These are phyloP conservation scores for Zoanthus sansibaricus DNA, from an alignment of 92 coral and sea anemone species.

Conservation along the genomic window DNA sequence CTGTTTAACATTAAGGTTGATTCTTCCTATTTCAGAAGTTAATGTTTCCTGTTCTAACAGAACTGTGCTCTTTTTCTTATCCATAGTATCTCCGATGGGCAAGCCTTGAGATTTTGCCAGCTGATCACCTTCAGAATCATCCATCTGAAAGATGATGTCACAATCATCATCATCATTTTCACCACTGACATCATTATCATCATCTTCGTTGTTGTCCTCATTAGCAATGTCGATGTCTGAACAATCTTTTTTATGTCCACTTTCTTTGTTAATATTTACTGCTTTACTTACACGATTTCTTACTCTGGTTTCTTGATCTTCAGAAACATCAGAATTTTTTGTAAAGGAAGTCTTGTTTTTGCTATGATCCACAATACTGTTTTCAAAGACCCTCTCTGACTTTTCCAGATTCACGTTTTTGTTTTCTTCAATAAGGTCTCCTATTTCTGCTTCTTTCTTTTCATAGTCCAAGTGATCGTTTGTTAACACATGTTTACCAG, in stretches of 20 bases:
- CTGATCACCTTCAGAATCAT: conserved; percentile 25
- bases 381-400: background rate
- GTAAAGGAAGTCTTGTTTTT: background rate
- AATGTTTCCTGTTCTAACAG: background rate
- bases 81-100: background rate
- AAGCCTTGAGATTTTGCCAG: background rate
- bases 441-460: background rate
- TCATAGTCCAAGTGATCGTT: background rate
- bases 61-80: background rate
- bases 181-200: background rate
- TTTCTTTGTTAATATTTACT: background rate
- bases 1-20: background rate
- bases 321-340: background rate
- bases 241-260: background rate
- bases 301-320: background rate
- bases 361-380: background rate
- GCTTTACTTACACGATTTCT: background rate
- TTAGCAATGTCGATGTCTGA: background rate
- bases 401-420: background rate
- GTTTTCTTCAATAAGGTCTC: background rate
- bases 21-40: conserved; percentile 20
- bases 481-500: background rate
- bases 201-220: background rate
- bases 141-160: conserved; percentile 44
- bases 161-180: conserved; percentile 14